Evolutionary conservation across 1,140 invertebrate genomes (phyloP), one percentile per base, ranked within the genome.

Genomic region (Drosophila aff.): DNA sequence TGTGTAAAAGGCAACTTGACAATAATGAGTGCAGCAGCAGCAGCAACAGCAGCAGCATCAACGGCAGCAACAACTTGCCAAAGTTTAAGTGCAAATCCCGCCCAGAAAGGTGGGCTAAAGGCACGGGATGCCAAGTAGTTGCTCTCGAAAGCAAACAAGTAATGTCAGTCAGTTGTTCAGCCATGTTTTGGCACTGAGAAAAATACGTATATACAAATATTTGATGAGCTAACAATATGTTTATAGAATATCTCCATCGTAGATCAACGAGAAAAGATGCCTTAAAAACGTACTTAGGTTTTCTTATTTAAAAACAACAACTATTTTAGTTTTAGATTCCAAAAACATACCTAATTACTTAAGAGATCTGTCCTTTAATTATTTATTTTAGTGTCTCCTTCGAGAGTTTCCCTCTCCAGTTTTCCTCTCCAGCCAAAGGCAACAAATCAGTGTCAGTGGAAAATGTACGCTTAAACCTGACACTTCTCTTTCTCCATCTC

Each of bases 371-470:
- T 2, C 1, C 9, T 11, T n/a, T 26, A 28, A 28, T 31, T 28
- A 50, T 11, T 50, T 31, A 28, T 50, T 50, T n/a, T 6, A 52
- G 49, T 50, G 26, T 18, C 10, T 7, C 15, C 41, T 55, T 46
- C 47, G 10, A 40, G 28, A 3, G 40, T 40, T 60, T 40, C 7
- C 15, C 33, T 18, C 26, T 11, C 5, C 21, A 38, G 36, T 43
- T 21, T 44, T 31, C 8, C 46, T 44, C 53, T 38, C 21, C 16
- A n/a, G 38, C 15, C 43, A 50, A 59, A 64, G 61, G 61, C 68
- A 68, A 83, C 81, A 83, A 83, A 83, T 83, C 81, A 84, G 65
- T 84, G 81, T 84, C 81, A 84, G 60, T 62, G 61, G 44, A 61
- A 83, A 80, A 83, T 83, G 63, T 80, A 71, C 65, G 65, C 76